Base-by-base conservation (phyloP, 2,797 vertebrate species). In the Oreonectes daqikongensis region DNA sequence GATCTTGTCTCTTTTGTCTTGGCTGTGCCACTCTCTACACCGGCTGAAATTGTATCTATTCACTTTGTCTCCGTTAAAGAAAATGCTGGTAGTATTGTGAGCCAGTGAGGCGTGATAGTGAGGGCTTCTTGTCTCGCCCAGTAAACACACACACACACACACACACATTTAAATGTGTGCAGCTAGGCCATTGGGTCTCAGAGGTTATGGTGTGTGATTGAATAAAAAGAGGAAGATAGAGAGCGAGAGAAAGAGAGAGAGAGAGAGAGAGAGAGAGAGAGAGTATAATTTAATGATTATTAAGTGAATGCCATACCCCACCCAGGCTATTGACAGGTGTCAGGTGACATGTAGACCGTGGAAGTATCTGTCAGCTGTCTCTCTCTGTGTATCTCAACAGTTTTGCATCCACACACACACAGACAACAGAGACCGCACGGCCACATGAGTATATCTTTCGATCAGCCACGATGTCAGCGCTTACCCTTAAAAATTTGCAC, bases 1-100 rank as follows among this genome's bases (percentile, higher is more conserved):
- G 95, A 95, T 97, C 94, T 95, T 94, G 94, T 96, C 95, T 95
- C 94, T 92, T 96, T 97, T 97, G 95, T 97, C 93, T 93, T 87
- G 87, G 85, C 82, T 92, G 89, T 87, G 89, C 90, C 85, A 84
- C 84, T 84, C 77, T 79, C 87, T 88, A 92, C 91, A 90, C 90
- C 90, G 91, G 93, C 93, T 93, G 88, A 94, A 95, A 97, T 95
- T 94, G 95, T 94, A 93, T 94, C 90, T 89, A 95, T 93, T 93
- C 90, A 93, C 93, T 90, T 90, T 85, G 77, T 89, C 89, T 91
- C 92, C 88, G 90, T 93, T 91, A 85, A 79, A 83, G 80, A 91
- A 92, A 92, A 94, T 95, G 91, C 90, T 95, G 92, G 82, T 85
- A 84, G 93, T 94, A 95, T 95, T 95, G 94, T 92, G 91, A 97